phyloP scores from a whole-genome alignment of 2,888 invertebrate species.

The Synergus gifuensis region DNA sequence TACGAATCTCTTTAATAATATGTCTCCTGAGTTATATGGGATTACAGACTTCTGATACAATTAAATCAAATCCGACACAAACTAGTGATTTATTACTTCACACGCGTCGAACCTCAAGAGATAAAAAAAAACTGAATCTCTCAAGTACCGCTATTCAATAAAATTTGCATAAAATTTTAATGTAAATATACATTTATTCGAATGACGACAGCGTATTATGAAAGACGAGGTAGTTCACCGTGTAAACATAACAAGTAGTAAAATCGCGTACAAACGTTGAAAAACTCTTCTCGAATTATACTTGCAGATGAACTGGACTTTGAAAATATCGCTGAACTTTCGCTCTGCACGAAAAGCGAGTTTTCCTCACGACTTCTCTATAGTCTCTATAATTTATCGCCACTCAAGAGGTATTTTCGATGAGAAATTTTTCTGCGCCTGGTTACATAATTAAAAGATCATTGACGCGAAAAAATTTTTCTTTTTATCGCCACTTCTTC shows the following conservation, averaged over 20 bases:
- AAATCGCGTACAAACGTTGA: not conserved
- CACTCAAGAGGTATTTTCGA: not conserved
- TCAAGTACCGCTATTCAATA: not conserved
- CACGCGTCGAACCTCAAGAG: not conserved
- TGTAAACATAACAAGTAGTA: not conserved
- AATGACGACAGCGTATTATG: not conserved
- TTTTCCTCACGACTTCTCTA: not conserved
- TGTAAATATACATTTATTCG: not conserved
- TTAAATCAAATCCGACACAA: not conserved
- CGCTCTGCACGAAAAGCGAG: not conserved
- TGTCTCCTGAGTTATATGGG: not conserved
- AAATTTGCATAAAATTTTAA: not conserved
- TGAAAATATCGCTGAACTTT: conserved; percentile 14
- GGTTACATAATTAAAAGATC: conserved; percentile 3
- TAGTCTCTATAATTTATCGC: not conserved
- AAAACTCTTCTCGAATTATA: not conserved
- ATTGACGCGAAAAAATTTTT: not conserved
- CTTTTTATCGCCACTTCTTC: not conserved
- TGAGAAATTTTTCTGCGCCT: not conserved
- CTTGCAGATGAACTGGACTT: conserved; percentile 8
- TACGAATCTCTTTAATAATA: not conserved
- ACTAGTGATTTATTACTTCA: not conserved
- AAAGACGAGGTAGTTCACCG: not conserved
- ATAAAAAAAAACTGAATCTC: not conserved
- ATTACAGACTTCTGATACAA: not conserved